These are phyloP conservation scores for Oryzias javanicus DNA, from an alignment of 2,113 vertebrate genomes.

Conservation along the genomic window DNA sequence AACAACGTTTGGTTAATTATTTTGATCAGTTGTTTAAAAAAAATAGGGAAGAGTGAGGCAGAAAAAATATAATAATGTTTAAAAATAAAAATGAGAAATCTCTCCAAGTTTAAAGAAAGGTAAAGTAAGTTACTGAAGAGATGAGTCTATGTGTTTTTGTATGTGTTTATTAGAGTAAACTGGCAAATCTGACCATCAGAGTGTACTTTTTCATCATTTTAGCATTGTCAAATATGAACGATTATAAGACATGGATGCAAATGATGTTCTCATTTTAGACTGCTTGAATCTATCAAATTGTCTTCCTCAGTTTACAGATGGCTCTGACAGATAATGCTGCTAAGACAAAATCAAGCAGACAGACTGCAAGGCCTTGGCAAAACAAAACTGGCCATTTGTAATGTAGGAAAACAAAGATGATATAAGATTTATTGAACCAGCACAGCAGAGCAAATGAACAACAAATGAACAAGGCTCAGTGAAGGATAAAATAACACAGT, in stretches of 20 bases:
- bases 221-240: conserved; percentile 11
- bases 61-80: too few species aligned
- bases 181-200: not conserved
- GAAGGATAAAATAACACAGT: conserved; percentile 73
- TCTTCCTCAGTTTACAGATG: conserved; percentile 54
- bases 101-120: too few species aligned
- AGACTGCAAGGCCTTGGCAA: conserved; percentile 57
- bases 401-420: conserved; percentile 58
- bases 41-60: too few species aligned
- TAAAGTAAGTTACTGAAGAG: too few species aligned
- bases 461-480: conserved; percentile 67
- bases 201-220: conserved; percentile 19
- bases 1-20: too few species aligned
- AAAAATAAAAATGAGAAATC: too few species aligned
- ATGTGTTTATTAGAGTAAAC: too few species aligned
- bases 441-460: conserved; percentile 68
- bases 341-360: conserved; percentile 54
- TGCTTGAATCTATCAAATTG: conserved; percentile 51
- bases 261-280: conserved; percentile 46
- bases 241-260: conserved; percentile 34
- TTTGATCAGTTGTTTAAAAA: too few species aligned
- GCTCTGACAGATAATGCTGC: conserved; percentile 42
- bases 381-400: conserved; percentile 54
- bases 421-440: conserved; percentile 75
- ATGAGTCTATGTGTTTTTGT: too few species aligned